Conservation (phyloP, 2,797 vertebrate species). For the Mormyrops boulengeri region DNA sequence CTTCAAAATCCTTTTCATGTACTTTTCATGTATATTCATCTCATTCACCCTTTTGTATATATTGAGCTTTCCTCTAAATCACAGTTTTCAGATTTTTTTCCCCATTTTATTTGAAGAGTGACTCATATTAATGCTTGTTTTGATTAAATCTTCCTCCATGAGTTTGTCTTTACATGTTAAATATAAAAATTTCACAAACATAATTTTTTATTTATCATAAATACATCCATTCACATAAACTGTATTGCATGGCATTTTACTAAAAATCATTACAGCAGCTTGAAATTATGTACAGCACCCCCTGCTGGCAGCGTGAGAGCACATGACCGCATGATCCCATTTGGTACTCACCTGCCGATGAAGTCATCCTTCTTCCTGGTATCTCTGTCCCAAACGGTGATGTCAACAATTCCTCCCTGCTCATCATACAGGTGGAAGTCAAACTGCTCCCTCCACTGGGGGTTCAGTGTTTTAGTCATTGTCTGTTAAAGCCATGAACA, state of each 20-base stretch:
- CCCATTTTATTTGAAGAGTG: background rate
- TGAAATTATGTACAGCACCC: background rate
- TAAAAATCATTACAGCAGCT: background rate
- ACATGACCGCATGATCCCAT: background rate
- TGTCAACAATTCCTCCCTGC: conserved; percentile 76
- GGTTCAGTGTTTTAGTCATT: conserved; percentile 83
- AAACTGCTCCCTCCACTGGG: conserved; percentile 92
- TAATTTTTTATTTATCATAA: background rate
- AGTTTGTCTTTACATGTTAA: background rate
- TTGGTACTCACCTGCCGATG: conserved; percentile 73
- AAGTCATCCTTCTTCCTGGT: conserved; percentile 85
- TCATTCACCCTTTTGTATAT: too few species aligned
- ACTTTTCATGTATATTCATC: too few species aligned
- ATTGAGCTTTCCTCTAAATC: background rate
- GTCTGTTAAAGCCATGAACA: conserved; percentile 54
- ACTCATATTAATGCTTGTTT: background rate
- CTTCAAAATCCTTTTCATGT: background rate
- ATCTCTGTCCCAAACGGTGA: conserved; percentile 89
- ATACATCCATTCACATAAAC: background rate
- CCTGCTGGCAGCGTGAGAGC: background rate
- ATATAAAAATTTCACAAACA: background rate
- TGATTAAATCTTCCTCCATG: background rate
- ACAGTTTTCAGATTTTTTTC: background rate
- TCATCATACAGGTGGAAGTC: conserved; percentile 88
- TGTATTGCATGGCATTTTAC: background rate